These are phyloP conservation scores for Pseudachorutes palmiensis DNA, from an alignment of 1,140 invertebrate genomes.

Conservation along the genomic window DNA sequence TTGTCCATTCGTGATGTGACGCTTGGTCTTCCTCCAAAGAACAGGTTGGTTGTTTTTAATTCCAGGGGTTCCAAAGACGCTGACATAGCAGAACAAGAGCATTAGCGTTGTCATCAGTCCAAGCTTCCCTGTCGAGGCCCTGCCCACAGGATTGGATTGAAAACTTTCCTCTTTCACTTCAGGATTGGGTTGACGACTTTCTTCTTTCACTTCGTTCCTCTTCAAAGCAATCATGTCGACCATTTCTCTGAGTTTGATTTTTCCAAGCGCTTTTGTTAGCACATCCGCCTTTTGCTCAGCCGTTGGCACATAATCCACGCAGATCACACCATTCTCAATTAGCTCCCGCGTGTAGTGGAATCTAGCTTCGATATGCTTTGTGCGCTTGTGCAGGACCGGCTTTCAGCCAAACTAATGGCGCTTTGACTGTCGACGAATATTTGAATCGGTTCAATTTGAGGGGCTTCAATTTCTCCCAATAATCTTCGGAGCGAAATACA, in stretches of 20 bases:
- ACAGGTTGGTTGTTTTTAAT: neutral
- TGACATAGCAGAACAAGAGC: slow-evolving; percentile 17
- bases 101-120: neutral
- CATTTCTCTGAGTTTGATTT: neutral
- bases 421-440: slow-evolving; percentile 40
- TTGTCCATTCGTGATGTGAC: neutral
- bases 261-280: slow-evolving; percentile 41
- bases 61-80: neutral
- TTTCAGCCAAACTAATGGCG: slow-evolving; percentile 40
- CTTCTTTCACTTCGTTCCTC: too few relatives aligned
- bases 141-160: slow-evolving; percentile 40
- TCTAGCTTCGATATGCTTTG: slow-evolving; percentile 43
- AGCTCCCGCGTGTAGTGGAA: slow-evolving; percentile 42
- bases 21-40: slow-evolving; percentile 3
- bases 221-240: neutral
- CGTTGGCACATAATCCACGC: slow-evolving; percentile 36
- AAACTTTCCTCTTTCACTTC: too few relatives aligned
- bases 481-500: neutral
- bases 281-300: slow-evolving; percentile 41
- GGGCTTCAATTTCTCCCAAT: slow-evolving; percentile 15
- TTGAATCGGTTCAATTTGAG: neutral
- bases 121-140: neutral
- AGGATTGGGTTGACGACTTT: too few relatives aligned
- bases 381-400: slow-evolving; percentile 43
- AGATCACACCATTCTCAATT: slow-evolving; percentile 36